Percentiles rank a stretch among this genome's conserved stretches.
phyloP scores from a whole-genome alignment of 2,113 vertebrate genomes.

The Tenebrosternarchus preto region DNA sequence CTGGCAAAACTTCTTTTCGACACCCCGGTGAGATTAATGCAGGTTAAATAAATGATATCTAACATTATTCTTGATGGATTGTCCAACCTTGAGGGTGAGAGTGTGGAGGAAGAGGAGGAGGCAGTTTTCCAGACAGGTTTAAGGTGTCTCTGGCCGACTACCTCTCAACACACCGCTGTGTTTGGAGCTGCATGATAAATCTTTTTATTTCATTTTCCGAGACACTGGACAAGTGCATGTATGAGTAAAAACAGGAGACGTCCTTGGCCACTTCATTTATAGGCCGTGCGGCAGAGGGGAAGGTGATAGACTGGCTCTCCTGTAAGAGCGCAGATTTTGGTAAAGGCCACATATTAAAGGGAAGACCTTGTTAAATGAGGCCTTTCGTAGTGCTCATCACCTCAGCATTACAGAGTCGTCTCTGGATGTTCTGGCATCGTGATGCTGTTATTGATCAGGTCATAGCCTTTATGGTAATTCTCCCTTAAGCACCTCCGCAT shows the following conservation, averaged over 20 bases:
- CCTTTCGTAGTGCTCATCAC: constrained; percentile 70
- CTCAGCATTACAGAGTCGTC: constrained; percentile 53
- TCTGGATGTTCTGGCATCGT: constrained; percentile 49
- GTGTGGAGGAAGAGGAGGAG: constrained; percentile 4
- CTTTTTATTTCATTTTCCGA: constrained; percentile 78
- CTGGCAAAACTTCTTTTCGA: constrained; percentile 40
- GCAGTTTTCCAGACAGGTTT: constrained; percentile 40
- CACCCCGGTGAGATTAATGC: constrained; percentile 38
- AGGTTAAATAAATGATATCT: constrained; percentile 52
- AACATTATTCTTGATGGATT: constrained; percentile 46
- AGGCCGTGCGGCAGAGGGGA: constrained; percentile 55
- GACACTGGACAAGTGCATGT: constrained; percentile 75
- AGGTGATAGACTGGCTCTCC: constrained; percentile 35
- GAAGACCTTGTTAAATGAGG: constrained; percentile 35
- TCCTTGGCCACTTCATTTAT: constrained; percentile 75
- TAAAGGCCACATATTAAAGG: constrained; percentile 40
- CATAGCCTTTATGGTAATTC: constrained; percentile 54
- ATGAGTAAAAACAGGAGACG: constrained; percentile 70
- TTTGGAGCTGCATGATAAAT: constrained; percentile 73
- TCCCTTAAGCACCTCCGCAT: constrained; percentile 52
- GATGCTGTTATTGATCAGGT: constrained; percentile 68
- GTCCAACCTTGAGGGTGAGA: constrained; percentile 38
- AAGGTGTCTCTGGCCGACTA: constrained; percentile 50
- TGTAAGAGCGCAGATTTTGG: constrained; percentile 35
- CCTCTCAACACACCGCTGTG: constrained; percentile 53